These are phyloP conservation scores for Hiodon alosoides DNA, from an alignment of 2,113 vertebrate species.

Conservation along the genomic window DNA sequence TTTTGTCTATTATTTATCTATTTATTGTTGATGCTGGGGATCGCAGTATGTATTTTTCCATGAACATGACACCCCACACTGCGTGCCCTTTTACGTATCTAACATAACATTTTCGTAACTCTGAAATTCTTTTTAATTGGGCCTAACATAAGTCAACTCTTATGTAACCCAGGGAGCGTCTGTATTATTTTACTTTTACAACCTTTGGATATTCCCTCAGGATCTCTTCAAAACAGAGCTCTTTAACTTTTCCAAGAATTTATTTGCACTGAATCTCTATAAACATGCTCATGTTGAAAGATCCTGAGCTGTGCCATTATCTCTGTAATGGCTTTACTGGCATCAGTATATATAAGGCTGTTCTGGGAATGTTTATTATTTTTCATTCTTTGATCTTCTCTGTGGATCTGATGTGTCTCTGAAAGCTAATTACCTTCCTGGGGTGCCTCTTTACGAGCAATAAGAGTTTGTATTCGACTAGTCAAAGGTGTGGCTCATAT, in stretches of 20 bases:
- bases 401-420: background rate
- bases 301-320: background rate
- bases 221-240: background rate
- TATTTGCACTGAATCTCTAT: background rate
- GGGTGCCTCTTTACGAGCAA: background rate
- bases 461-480: background rate
- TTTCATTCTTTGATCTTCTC: background rate
- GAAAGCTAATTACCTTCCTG: background rate
- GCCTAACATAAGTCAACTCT: no score
- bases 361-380: background rate
- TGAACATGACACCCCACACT: no score
- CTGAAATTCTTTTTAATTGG: no score
- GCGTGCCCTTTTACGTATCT: no score
- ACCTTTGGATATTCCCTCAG: no score
- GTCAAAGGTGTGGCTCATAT: background rate
- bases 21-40: no score
- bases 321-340: background rate
- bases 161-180: no score
- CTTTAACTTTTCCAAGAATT: background rate
- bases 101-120: no score
- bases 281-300: background rate
- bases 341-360: background rate
- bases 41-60: no score
- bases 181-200: no score
- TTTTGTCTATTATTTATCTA: no score